A percentile compares a stretch with the other conserved stretches of the same genome.
phyloP scores from a whole-genome alignment of 2,888 invertebrate species.

The Argyra leucocephala region DNA sequence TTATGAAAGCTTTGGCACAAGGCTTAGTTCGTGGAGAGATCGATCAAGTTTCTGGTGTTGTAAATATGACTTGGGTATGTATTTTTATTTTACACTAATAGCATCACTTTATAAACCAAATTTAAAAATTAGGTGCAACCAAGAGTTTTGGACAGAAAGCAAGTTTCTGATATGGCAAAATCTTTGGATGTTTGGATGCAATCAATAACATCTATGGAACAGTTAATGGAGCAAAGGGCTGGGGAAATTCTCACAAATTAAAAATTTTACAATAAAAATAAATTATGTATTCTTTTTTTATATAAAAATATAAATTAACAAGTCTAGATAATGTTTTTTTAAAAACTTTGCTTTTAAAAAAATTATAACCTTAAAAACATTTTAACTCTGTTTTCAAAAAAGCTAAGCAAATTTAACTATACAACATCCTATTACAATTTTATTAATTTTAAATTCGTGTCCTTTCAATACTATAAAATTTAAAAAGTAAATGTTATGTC shows the following conservation, averaged over 20 bases:
- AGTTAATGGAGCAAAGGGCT: constrained; percentile 42
- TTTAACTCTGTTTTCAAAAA: too few relatives aligned
- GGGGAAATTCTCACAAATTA: constrained; percentile 43
- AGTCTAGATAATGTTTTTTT: too few relatives aligned
- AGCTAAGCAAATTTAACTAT: too few relatives aligned
- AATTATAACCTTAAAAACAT: too few relatives aligned
- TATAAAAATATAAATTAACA: too few relatives aligned
- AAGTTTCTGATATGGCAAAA: constrained; percentile 41
- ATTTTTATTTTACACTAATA: background rate
- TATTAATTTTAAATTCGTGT: too few relatives aligned
- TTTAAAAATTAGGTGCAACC: constrained; percentile 50
- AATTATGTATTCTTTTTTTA: background rate
- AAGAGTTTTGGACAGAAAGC: constrained; percentile 54
- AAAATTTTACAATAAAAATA: background rate
- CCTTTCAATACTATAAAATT: too few relatives aligned
- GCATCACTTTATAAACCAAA: background rate
- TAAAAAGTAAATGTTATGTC: too few relatives aligned
- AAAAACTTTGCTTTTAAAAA: too few relatives aligned
- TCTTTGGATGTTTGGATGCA: constrained; percentile 43
- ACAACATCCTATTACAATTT: too few relatives aligned
- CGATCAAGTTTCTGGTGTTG: constrained; percentile 70
- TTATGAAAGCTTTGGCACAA: constrained; percentile 95
- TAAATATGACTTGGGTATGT: constrained; percentile 61
- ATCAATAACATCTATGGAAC: constrained; percentile 43
- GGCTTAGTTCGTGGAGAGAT: constrained; percentile 89